These are phyloP conservation scores for Cinclus mexicanus DNA, from an alignment of 2,113 vertebrate species.

Conservation along the genomic window DNA sequence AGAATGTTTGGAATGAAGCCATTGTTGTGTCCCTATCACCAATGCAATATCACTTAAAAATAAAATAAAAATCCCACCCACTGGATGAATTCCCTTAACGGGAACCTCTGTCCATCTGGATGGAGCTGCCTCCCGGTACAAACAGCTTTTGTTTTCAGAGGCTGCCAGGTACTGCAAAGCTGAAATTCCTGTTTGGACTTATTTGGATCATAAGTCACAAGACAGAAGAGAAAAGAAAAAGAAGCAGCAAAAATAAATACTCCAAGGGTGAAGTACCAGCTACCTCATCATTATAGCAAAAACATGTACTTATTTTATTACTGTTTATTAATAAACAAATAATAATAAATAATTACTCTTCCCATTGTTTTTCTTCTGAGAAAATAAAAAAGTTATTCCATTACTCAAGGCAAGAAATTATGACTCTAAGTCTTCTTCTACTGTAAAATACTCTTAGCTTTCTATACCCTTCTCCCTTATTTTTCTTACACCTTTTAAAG, in stretches of 20 bases:
- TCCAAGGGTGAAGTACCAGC: not conserved
- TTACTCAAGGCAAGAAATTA: not conserved
- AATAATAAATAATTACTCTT: not conserved
- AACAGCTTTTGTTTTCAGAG: not conserved
- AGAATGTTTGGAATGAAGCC: not conserved
- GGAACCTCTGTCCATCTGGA: conserved; percentile 1
- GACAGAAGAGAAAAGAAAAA: not conserved
- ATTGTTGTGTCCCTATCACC: not conserved
- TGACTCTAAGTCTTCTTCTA: not conserved
- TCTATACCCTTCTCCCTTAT: not conserved
- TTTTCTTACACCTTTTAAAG: not conserved
- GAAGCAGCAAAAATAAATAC: not conserved
- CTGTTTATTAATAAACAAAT: not conserved
- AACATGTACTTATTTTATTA: not conserved
- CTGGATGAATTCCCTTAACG: not conserved
- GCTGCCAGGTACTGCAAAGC: not conserved
- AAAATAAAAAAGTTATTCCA: not conserved
- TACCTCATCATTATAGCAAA: not conserved
- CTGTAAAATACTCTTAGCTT: not conserved
- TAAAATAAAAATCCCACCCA: not conserved
- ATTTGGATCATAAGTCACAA: not conserved
- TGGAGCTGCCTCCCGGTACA: not conserved
- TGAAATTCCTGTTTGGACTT: not conserved
- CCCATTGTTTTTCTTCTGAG: not conserved
- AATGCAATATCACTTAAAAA: not conserved